phyloP scores from a whole-genome alignment of 1,140 invertebrate genomes.

The Mya arenaria region DNA sequence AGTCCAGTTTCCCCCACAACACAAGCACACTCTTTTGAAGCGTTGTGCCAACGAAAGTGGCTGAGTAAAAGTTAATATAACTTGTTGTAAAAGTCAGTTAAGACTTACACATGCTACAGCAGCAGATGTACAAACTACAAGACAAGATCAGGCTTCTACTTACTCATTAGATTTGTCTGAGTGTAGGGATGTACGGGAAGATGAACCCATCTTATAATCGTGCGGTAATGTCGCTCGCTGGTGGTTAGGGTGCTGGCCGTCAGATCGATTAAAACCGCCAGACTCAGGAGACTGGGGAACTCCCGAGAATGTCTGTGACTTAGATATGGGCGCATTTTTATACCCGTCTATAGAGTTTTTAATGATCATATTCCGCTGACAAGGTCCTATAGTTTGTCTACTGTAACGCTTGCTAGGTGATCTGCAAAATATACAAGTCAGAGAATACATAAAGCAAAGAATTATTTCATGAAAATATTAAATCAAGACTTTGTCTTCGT shows the following conservation, averaged over 20 bases:
- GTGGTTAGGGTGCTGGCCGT: conserved; percentile 68
- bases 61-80: no score
- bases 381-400: conserved; percentile 82
- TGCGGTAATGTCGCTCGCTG: conserved; percentile 74
- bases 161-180: conserved; percentile 77
- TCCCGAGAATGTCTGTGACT: conserved; percentile 76
- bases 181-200: conserved; percentile 61
- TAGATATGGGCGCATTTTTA: conserved; percentile 69
- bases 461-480: no score
- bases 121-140: no score
- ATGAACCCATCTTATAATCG: conserved; percentile 72
- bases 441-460: no score
- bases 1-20: no score
- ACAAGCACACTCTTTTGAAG: no score
- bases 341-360: conserved; percentile 81
- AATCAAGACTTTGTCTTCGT: no score
- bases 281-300: conserved; percentile 58
- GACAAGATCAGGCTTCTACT: no score
- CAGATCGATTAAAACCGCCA: conserved; percentile 72
- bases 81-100: no score
- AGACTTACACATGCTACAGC: no score
- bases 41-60: no score
- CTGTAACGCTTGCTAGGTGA: conserved; percentile 86
- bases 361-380: conserved; percentile 80
- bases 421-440: conserved; percentile 82